Evolutionary conservation across 2,888 invertebrate species (phyloP).

Genomic region (Oscheius sp.): DNA sequence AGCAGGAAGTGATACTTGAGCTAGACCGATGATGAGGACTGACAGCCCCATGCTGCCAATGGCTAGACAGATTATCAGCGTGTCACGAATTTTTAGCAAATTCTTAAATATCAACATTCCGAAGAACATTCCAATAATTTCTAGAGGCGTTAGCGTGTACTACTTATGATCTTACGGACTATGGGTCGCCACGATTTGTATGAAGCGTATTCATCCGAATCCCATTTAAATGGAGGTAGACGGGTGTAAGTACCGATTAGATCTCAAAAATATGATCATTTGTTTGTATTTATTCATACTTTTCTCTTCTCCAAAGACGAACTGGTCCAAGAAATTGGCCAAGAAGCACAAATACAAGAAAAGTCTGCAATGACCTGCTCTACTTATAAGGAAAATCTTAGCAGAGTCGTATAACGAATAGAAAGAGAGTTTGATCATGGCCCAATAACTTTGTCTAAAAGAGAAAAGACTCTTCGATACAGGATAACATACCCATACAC

Average conservation of each 20-base stretch:
- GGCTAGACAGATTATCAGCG: conserved; percentile 60
- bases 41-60: conserved; percentile 61
- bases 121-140: conserved; percentile 66
- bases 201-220: conserved; percentile 56
- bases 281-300: conserved; percentile 38
- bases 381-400: conserved; percentile 51
- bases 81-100: conserved; percentile 61
- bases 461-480: too few relatives aligned
- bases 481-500: background rate
- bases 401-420: conserved; percentile 57
- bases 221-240: conserved; percentile 67
- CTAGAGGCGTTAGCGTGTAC: conserved; percentile 44
- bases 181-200: conserved; percentile 67
- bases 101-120: conserved; percentile 66
- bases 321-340: conserved; percentile 67
- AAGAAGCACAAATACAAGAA: conserved; percentile 64
- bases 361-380: conserved; percentile 56
- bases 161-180: conserved; percentile 47
- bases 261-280: conserved; percentile 38
- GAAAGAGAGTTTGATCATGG: conserved; percentile 54
- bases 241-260: conserved; percentile 67
- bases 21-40: conserved; percentile 65
- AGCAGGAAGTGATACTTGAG: conserved; percentile 44
- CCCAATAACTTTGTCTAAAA: conserved; percentile 38
- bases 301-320: conserved; percentile 70